Conservation (phyloP, 2,888 invertebrate genomes). For the Gasteruption jaculator region DNA sequence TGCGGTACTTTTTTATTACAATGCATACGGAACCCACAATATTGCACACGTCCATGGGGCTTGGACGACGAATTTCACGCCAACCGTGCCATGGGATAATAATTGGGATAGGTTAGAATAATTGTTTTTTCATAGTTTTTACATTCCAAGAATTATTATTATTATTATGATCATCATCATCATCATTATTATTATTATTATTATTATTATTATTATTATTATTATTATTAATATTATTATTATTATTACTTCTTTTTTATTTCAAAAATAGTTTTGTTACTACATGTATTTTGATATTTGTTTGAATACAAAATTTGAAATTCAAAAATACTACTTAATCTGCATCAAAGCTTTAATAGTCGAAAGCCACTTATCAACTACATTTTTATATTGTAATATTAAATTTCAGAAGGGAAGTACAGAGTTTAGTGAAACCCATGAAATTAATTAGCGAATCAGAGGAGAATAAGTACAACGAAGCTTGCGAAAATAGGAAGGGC, state of each 20-base stretch:
- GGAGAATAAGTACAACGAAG: constrained; percentile 66
- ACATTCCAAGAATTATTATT: too few relatives aligned
- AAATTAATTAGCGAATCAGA: constrained; percentile 54
- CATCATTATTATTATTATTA: too few relatives aligned
- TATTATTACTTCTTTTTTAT: too few relatives aligned
- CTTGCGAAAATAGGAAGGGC: constrained; percentile 60
- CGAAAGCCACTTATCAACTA: not conserved
- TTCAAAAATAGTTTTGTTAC: too few relatives aligned
- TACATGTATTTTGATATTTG: too few relatives aligned
- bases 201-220: too few relatives aligned
- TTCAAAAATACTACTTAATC: too few relatives aligned
- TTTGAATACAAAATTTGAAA: too few relatives aligned
- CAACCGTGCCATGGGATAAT: constrained; percentile 72
- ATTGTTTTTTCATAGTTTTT: too few relatives aligned
- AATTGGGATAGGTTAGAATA: constrained; percentile 83
- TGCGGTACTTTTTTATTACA: constrained; percentile 61
- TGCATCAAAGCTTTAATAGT: too few relatives aligned
- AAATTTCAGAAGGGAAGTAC: constrained; percentile 66
- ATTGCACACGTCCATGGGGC: constrained; percentile 57
- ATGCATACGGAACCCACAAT: constrained; percentile 49
- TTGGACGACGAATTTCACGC: constrained; percentile 66
- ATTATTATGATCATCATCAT: too few relatives aligned
- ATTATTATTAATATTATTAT: too few relatives aligned
- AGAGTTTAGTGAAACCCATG: constrained; percentile 63
- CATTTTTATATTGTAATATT: constrained; percentile 11